phyloP scores from a whole-genome alignment of 2,113 vertebrate species.

The Podarcis cretensis region DNA sequence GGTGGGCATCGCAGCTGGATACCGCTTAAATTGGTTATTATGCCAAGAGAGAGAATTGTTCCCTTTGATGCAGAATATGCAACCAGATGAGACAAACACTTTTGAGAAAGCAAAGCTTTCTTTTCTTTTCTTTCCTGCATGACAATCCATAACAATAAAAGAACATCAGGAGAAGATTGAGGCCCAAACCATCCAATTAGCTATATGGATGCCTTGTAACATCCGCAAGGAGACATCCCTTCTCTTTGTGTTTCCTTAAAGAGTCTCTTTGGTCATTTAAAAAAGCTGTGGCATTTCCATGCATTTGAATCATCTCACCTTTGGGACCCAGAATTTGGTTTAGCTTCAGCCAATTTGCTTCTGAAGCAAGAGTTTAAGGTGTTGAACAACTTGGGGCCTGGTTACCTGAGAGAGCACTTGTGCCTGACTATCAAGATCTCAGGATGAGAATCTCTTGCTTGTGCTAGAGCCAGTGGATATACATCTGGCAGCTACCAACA shows the following conservation, averaged over 20 bases:
- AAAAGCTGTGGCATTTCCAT: not conserved
- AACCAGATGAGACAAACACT: slow-evolving; percentile 27
- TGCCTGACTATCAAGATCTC: too few relatives aligned
- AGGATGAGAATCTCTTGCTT: too few relatives aligned
- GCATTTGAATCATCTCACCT: not conserved
- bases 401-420: too few relatives aligned
- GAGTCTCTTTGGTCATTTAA: not conserved
- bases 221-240: not conserved
- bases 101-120: not conserved
- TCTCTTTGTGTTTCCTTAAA: not conserved
- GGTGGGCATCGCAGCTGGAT: slow-evolving; percentile 9
- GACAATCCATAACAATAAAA: slow-evolving; percentile 11
- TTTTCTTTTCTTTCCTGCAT: not conserved
- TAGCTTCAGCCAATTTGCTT: not conserved
- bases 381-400: too few relatives aligned
- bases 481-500: too few relatives aligned
- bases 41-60: slow-evolving; percentile 4
- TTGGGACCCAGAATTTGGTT: not conserved
- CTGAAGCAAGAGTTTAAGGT: too few relatives aligned
- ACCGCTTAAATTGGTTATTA: not conserved
- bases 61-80: slow-evolving; percentile 14
- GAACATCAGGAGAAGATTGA: not conserved
- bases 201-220: not conserved
- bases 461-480: too few relatives aligned
- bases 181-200: slow-evolving; percentile 10